Evolutionary conservation across 2,113 vertebrate genomes (phyloP), one percentile per base, ranked within the genome.

Genomic region (Isichthys henryi): DNA sequence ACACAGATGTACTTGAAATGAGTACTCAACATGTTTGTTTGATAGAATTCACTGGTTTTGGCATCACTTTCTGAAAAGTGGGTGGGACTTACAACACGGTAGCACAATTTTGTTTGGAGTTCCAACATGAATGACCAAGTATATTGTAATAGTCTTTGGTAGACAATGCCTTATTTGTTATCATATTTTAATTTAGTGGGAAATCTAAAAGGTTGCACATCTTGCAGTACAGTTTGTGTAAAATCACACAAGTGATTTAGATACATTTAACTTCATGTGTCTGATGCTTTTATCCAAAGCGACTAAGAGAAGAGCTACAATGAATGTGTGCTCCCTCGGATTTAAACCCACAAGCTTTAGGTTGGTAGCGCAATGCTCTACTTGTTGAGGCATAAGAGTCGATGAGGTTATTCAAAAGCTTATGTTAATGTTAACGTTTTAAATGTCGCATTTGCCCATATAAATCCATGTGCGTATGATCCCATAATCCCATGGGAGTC

Each of bases 81-180:
- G 21, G 19, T 52, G 35, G 10, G 27, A 86, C 13, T 17, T 86
- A 52, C 31, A 15, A 53, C 27, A 17, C 3, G 10, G 23, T 35
- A 6, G 83, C 19, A 31, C 7, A 21, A 50, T 77, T 77, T 27
- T 39, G 43, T 21, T 58, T 62, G 10, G 56, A 70, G 46, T 62
- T 21, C 17, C 53, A 86, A 21, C n/a, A 49, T 62, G 82, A n/a
- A 62, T 6, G 31, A 27, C 1, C 66, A 43, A 70, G 7, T 21
- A 49, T 50, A 85, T 46, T 46, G 21, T 23, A 6, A 52, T 31
- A 89, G 27, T 35, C 27, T 21, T 9, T 87, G 43, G 31, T 27
- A 89, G 17, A 84, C 74, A 89, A 70, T 89, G 46, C 56, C 56
- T 90, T 87, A 87, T 50, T 83, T 6, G 1, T 74, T 15, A 89